A percentile compares a stretch with the other conserved stretches of the same genome.
Conservation (phyloP, 2,797 vertebrate species). For the Anniella stebbinsi region DNA sequence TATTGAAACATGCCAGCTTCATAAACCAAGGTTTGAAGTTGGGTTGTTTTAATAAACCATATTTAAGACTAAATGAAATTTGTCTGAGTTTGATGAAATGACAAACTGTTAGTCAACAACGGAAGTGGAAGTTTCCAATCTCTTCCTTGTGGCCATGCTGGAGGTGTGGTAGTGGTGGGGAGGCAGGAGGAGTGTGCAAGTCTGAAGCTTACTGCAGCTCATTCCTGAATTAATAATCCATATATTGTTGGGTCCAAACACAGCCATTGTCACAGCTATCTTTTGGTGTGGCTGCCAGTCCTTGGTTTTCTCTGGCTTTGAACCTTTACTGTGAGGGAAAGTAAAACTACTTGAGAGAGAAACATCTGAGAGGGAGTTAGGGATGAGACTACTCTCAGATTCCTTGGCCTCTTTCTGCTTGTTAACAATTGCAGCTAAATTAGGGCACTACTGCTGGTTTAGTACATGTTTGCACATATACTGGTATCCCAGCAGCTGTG, state of each 20-base stretch:
- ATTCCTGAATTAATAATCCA: background rate
- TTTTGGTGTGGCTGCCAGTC: background rate
- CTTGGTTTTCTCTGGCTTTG: background rate
- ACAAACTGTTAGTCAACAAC: background rate
- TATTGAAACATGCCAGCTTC: background rate
- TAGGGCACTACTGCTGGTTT: background rate
- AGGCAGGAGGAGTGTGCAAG: background rate
- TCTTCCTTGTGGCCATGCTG: background rate
- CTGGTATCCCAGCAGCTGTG: conserved; percentile 8
- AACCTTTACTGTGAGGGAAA: background rate
- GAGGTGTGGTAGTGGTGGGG: no score
- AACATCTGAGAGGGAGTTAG: background rate
- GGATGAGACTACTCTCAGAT: conserved; percentile 8
- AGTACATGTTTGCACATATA: background rate
- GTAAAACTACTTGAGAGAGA: conserved; percentile 4
- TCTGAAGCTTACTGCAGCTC: background rate
- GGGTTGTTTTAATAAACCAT: background rate
- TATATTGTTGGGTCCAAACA: background rate
- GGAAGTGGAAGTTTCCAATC: no score
- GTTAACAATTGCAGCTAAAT: conserved; percentile 1
- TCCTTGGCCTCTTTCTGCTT: conserved; percentile 9
- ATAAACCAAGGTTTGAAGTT: background rate
- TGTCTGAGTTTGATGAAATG: background rate
- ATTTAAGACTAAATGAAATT: background rate
- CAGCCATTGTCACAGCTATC: background rate